Conservation (phyloP, 1,140 invertebrate genomes). For the Pinna nobilis region DNA sequence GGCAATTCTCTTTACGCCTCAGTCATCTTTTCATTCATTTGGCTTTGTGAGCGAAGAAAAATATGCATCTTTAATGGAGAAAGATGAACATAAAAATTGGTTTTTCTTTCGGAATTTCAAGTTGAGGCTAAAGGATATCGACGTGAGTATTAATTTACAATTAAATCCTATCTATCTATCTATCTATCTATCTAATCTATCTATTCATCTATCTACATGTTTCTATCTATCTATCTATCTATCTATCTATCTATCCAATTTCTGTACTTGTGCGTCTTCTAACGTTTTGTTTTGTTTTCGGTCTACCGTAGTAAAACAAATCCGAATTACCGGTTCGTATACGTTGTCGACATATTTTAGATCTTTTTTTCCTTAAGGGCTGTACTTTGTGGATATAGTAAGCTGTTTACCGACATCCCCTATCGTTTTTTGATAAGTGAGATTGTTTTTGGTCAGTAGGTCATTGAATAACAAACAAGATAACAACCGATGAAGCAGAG, state of each 20-base stretch:
- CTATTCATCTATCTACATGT: neutral
- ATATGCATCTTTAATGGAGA: neutral
- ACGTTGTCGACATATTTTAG: too few relatives aligned
- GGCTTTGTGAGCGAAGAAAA: neutral
- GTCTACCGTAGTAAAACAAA: too few relatives aligned
- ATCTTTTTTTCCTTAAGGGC: too few relatives aligned
- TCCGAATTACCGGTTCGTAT: too few relatives aligned
- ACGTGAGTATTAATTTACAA: neutral
- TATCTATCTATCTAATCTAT: neutral
- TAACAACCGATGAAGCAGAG: too few relatives aligned
- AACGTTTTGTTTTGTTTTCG: too few relatives aligned
- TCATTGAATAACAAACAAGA: too few relatives aligned
- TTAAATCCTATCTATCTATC: neutral
- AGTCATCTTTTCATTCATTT: neutral
- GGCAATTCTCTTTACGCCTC: too few relatives aligned
- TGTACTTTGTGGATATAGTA: too few relatives aligned
- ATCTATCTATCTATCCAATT: neutral
- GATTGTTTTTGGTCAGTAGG: too few relatives aligned
- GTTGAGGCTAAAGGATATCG: neutral
- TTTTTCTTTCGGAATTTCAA: constrained; percentile 2
- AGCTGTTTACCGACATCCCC: too few relatives aligned
- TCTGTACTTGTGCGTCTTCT: neutral
- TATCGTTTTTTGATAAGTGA: too few relatives aligned
- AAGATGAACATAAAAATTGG: neutral
- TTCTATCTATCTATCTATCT: neutral